phyloP scores from a whole-genome alignment of 2,888 invertebrate genomes.

The Leucophenga montana region DNA sequence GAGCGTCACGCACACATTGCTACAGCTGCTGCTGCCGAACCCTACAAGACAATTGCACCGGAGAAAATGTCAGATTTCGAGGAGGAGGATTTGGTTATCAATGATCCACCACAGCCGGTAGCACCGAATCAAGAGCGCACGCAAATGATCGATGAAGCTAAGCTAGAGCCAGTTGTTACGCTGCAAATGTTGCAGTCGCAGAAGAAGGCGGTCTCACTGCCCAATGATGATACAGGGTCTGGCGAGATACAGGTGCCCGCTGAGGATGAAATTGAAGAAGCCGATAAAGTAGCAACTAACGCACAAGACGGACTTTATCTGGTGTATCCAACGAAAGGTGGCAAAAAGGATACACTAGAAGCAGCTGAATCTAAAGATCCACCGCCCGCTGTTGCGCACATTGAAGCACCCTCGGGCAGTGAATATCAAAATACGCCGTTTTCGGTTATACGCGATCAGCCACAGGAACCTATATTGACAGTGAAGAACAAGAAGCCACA shows the following conservation, averaged over 20 bases:
- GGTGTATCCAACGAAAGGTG: conserved; percentile 57
- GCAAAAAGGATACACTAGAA: conserved; percentile 29
- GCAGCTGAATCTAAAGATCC: conserved; percentile 46
- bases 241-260: conserved; percentile 62
- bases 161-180: conserved; percentile 77
- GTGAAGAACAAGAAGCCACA: conserved; percentile 70
- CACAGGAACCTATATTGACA: conserved; percentile 73
- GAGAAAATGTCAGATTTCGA: conserved; percentile 62
- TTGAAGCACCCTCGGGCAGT: conserved; percentile 56
- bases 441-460: conserved; percentile 72
- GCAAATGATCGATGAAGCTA: conserved; percentile 53
- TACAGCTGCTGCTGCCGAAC: conserved; percentile 39
- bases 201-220: conserved; percentile 63
- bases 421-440: conserved; percentile 73
- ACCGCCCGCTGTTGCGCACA: conserved; percentile 47
- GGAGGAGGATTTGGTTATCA: conserved; percentile 73
- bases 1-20: conserved; percentile 60
- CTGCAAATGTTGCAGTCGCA: conserved; percentile 81
- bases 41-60: conserved; percentile 51
- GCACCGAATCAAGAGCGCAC: conserved; percentile 62
- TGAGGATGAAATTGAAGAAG: conserved; percentile 49
- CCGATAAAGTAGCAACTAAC: conserved; percentile 12
- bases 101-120: conserved; percentile 73
- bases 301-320: conserved; percentile 60
- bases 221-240: conserved; percentile 65